Base-by-base conservation (phyloP, 1,140 invertebrate species). In the Drosophila nikananu region DNA sequence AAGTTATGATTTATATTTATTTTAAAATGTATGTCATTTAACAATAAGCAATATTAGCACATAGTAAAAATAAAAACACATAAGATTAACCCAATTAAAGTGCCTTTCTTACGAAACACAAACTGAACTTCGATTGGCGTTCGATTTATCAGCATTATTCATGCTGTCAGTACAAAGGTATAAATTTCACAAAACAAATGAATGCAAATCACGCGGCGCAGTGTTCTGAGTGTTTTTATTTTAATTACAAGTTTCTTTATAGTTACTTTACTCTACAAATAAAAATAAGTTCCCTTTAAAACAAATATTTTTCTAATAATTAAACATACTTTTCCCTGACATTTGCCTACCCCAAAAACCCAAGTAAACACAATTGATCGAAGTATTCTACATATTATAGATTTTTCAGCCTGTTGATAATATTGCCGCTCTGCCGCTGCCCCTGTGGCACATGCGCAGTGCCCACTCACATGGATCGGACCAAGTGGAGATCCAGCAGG, bases 401-500 rank as follows among this genome's bases (percentile, higher is more conserved):
- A 55, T 39, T 39, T 5, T 12, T 55, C 54, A 55, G 54, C 54
- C 54, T 55, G 32, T 55, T 55, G 54, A 55, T 55, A 55, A 55
- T 37, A 15, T 39, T 39, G 21, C 42, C 49, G 21, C 46, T 39
- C 39, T 35, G 44, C 49, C 19, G 10, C 41, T 48, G n/a, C 25
- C 23, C 12, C 49, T 30, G 17, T 80, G 84, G 84, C 68, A 72
- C 81, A 83, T 67, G 80, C 84, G 86, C 83, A 87, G 80, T 70
- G 80, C 84, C 81, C 83, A 87, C 52, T 89, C 77, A 61, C 52
- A 65, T 89, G 84, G 76, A 89, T 81, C 84, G 60, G n/a, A 35
- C 13, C 25, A 19, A 15, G 27, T 39, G 17, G 41, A 21, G 32
- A 19, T 9, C 32, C 10, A 19, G 13, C 27, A 6, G 42, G 59